Base-by-base conservation (phyloP, 23 tunicate genomes). In the Aplidium turbinatum region DNA sequence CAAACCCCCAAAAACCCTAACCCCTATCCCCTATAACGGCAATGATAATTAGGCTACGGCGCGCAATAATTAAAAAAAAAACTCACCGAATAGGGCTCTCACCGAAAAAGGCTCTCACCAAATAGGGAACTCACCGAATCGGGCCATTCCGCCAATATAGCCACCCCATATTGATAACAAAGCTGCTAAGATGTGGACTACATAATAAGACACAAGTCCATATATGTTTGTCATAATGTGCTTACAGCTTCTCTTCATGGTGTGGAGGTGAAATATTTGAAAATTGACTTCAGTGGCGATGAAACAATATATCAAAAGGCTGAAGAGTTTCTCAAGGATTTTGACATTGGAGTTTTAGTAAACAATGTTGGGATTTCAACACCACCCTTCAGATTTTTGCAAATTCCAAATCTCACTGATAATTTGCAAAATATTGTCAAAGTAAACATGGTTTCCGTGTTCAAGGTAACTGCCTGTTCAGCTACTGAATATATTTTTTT, bases 301-400 rank as follows among this genome's bases (percentile, higher is more conserved):
- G 76, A 70, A 47, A 5, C 16, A 22, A 70, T 70, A 26, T 70
- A 70, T 30, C 58, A 70, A 34, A 39, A 70, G 25, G 48, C 47
- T 1, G 26, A 47, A 47, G 35, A 70, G 4, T 46, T 47, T 48
- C 23, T 47, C 16, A 9, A 47, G 13, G 58, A 35, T 3, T 31
- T 5, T 47, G 76, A 70, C 35, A 47, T 70, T 27, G 76, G 76
- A 3, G 50, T 65, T 27, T 60, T 7, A 38, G 29, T 11, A 16
- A 66, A 6, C 7, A 62, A 55, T 55, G 62, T 55, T 55, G 62
- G n/a, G n/a, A n/a, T 20, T 6, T 55, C 62, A 22, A 7, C 62
- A n/a, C 7, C n/a, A 55, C 13, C 25, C 21, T 6, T n/a, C n/a
- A 13, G 25, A 55, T 13, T 20, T 55, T 6, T 13, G 21, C 25